Evolutionary conservation across 30 jellyfish, hydroid and myxozoan species (phyloP), one percentile per base, ranked within the genome.

Genomic region (Chrysaora quinquecirrha): DNA sequence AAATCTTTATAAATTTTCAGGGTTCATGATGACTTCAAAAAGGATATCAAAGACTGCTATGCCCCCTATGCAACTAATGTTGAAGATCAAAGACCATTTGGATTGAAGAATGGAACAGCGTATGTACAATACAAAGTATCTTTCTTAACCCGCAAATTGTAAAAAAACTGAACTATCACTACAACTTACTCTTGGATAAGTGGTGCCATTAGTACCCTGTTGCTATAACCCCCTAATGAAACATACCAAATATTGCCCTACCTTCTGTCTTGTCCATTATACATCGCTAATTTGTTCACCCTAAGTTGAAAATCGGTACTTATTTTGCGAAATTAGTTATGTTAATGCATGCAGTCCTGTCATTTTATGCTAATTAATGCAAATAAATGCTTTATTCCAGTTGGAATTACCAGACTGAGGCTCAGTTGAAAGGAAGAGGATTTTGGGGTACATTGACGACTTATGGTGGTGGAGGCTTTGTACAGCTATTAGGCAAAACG

Each of bases 401-500:
- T 9, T 95, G 99, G 99, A 81, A 90, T 2, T 95, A 82, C 69
- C 71, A 80, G 28, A 73, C 97, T 0, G 97, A 88, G 72, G 65
- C 67, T 32, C 87, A 89, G 32, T 87, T 95, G 76, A 76, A 80
- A 20, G 99, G 99, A 63, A 86, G 96, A 16, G 78, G 96, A 16
- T 84, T 89, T 62, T 85, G 96, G 96, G 99, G 97, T 14, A 75
- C 71, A 30, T 79, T 95, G 64, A 73, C 99, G 12, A 76, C 97
- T 0, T 95, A 95, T 76, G 87, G 90, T 29, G 99, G 99, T 23
- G 99, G 97, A 67, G 99, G 99, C 24, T 95, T 83, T 64, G 54
- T 76, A 18, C 92, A 76, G 33, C 74, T 83, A 27, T 46, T 95
- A 16, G 95, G 85, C 29, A 89, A 78, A 38, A 84, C 50, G 50